phyloP scores from a whole-genome alignment of 23 tunicate species.

The Trididemnum miniatum region DNA sequence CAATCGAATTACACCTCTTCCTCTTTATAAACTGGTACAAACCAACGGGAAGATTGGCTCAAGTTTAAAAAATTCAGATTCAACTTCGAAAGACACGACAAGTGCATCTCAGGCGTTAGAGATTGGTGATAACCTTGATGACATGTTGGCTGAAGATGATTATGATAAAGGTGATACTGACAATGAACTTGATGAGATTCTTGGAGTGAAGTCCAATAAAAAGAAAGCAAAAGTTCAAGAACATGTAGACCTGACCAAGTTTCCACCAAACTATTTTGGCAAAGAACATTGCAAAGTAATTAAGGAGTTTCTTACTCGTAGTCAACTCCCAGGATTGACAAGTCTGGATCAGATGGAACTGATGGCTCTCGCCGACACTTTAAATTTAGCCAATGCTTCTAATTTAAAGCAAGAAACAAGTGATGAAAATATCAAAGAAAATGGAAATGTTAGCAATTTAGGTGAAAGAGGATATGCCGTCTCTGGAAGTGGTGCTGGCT shows the following conservation, averaged over 20 bases:
- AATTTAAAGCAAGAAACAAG: slow-evolving; percentile 15
- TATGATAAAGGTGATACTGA: not conserved
- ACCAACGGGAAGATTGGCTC: slow-evolving; percentile 45
- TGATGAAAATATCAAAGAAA: slow-evolving; percentile 7
- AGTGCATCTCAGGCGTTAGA: not conserved
- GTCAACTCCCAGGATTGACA: slow-evolving; percentile 71
- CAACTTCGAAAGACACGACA: not conserved
- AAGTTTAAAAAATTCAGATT: not conserved
- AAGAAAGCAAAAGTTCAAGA: slow-evolving; percentile 39
- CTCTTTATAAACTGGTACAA: slow-evolving; percentile 40
- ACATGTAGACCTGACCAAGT: slow-evolving; percentile 60
- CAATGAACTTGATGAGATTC: slow-evolving; percentile 61
- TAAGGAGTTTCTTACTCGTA: slow-evolving; percentile 62
- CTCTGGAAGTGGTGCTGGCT: slow-evolving; percentile 68
- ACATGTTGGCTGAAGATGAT: slow-evolving; percentile 21
- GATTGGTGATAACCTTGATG: slow-evolving; percentile 22
- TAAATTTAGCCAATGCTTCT: slow-evolving; percentile 51
- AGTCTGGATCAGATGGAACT: slow-evolving; percentile 87
- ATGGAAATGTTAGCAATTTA: slow-evolving; percentile 13
- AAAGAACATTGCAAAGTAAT: slow-evolving; percentile 87
- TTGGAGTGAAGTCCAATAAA: slow-evolving; percentile 42
- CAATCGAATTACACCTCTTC: slow-evolving; percentile 64
- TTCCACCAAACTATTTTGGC: slow-evolving; percentile 80
- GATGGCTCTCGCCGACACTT: slow-evolving; percentile 86
- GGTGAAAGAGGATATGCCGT: slow-evolving; percentile 85